These are phyloP conservation scores for Gallinago jamesoni DNA, from an alignment of 2,113 vertebrate genomes.

Conservation along the genomic window DNA sequence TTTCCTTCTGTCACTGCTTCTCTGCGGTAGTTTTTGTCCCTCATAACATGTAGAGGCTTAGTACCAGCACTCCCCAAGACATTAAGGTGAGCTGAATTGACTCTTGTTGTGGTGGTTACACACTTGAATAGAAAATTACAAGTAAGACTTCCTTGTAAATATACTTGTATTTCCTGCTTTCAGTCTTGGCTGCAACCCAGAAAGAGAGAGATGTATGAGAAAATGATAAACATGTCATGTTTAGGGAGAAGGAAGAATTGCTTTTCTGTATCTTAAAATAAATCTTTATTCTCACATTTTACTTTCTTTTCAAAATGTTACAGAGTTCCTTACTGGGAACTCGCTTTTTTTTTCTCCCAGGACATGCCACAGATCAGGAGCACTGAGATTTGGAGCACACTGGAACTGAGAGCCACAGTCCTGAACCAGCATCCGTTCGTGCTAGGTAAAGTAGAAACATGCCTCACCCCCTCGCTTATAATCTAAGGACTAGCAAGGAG, in stretches of 20 bases:
- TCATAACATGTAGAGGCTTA: neutral
- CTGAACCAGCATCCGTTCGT: neutral
- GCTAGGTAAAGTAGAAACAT: neutral
- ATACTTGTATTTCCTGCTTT: neutral
- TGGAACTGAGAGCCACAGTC: neutral
- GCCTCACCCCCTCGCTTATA: neutral
- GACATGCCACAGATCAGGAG: neutral
- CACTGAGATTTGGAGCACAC: neutral
- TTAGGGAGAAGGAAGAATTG: neutral
- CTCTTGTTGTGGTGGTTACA: neutral
- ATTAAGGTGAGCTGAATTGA: neutral
- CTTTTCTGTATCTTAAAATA: neutral
- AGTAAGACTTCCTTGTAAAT: neutral
- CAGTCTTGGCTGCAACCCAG: neutral
- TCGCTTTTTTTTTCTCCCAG: neutral
- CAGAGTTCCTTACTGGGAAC: neutral
- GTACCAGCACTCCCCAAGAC: neutral
- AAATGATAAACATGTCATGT: neutral
- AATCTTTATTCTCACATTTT: neutral
- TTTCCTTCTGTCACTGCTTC: neutral
- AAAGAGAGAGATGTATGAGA: neutral
- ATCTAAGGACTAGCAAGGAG: neutral
- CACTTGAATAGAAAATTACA: neutral
- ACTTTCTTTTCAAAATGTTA: neutral
- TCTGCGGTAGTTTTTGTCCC: neutral